phyloP scores from a whole-genome alignment of 2,797 vertebrate genomes.

The Ptychadena robeensis region DNA sequence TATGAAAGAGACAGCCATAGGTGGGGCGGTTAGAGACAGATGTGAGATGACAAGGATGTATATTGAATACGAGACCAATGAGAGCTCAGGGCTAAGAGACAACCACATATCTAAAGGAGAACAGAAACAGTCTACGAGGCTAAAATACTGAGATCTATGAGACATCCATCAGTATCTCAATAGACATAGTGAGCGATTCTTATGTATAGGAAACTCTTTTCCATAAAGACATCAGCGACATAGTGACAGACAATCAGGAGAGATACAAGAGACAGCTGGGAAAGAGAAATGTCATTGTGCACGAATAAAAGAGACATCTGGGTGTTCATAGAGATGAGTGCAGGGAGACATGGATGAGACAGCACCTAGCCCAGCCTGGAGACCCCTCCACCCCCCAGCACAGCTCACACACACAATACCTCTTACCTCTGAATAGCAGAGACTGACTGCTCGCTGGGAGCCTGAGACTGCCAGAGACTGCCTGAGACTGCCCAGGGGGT shows the following conservation, averaged over 20 bases:
- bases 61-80: neutral
- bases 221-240: too few relatives aligned
- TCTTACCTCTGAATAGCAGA: slow-evolving; percentile 50
- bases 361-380: neutral
- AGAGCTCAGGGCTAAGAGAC: neutral
- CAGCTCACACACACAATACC: slow-evolving; percentile 12
- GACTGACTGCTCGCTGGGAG: slow-evolving; percentile 45
- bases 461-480: slow-evolving; percentile 26
- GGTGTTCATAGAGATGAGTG: neutral
- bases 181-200: too few relatives aligned
- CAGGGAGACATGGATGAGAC: neutral
- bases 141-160: too few relatives aligned
- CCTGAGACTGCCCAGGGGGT: slow-evolving; percentile 38
- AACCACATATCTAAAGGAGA: too few relatives aligned
- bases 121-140: too few relatives aligned
- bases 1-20: neutral
- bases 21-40: neutral
- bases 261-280: neutral
- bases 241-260: too few relatives aligned
- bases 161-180: neutral
- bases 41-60: neutral
- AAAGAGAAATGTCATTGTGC: neutral
- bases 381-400: slow-evolving; percentile 1
- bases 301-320: neutral
- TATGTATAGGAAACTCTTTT: too few relatives aligned